phyloP scores from a whole-genome alignment of 2,888 invertebrate species.

The Melanophora roralis region DNA sequence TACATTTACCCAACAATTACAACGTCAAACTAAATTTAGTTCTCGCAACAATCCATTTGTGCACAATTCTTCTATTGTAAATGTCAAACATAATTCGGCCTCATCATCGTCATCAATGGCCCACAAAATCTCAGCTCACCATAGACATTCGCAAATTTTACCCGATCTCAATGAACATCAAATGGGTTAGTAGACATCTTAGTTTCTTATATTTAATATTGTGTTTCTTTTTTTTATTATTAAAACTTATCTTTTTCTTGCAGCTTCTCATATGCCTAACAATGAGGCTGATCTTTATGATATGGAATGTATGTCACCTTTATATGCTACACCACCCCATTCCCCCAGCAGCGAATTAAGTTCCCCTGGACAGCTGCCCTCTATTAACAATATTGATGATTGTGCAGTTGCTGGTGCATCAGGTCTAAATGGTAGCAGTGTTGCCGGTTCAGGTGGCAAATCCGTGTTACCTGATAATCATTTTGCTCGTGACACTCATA shows the following conservation, averaged over 20 bases:
- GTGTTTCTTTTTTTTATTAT: neutral
- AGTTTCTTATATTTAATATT: neutral
- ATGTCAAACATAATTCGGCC: constrained; percentile 72
- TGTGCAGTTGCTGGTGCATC: constrained; percentile 73
- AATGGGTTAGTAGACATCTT: constrained; percentile 68
- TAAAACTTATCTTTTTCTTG: constrained; percentile 18
- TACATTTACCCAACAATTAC: constrained; percentile 95
- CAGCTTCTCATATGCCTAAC: constrained; percentile 68
- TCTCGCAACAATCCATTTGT: constrained; percentile 75
- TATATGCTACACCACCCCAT: constrained; percentile 89
- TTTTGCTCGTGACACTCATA: constrained; percentile 93
- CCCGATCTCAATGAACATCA: constrained; percentile 77
- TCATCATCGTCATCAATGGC: constrained; percentile 65
- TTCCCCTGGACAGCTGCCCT: constrained; percentile 77
- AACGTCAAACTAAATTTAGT: constrained; percentile 78
- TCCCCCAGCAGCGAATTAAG: constrained; percentile 83
- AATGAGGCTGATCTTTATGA: constrained; percentile 77
- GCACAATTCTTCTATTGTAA: constrained; percentile 72
- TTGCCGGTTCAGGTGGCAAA: constrained; percentile 65
- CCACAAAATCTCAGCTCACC: constrained; percentile 67
- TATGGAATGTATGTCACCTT: constrained; percentile 80
- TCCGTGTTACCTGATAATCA: constrained; percentile 84
- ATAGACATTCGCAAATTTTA: constrained; percentile 76
- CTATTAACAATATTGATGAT: constrained; percentile 75
- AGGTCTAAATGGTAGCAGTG: constrained; percentile 62